These are phyloP conservation scores for Macrosiphum euphorbiae DNA, from an alignment of 2,888 invertebrate species.

Conservation along the genomic window DNA sequence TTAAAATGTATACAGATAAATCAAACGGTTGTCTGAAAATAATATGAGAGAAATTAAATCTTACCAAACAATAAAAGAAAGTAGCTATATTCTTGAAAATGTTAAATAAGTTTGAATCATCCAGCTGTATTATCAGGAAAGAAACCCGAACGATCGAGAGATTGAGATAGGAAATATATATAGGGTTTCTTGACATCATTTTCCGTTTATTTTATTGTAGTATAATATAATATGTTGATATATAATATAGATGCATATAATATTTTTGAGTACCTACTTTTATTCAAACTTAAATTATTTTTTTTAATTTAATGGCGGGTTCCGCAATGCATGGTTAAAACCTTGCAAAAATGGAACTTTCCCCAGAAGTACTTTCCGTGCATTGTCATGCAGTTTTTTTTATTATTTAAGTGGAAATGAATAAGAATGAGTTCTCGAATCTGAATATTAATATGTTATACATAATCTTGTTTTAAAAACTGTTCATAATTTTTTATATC, in stretches of 20 bases:
- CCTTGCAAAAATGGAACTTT: not conserved
- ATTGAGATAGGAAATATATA: not conserved
- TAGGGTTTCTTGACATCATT: not conserved
- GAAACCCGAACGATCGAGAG: not conserved
- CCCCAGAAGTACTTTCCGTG: not conserved
- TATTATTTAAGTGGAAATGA: constrained; percentile 41
- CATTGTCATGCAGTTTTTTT: constrained; percentile 37
- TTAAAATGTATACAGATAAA: not conserved
- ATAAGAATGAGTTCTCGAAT: constrained; percentile 40
- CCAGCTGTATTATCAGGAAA: not conserved
- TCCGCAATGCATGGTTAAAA: constrained; percentile 11
- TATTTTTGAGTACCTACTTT: not conserved
- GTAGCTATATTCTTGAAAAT: not conserved
- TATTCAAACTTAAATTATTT: constrained; percentile 8
- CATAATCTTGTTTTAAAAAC: constrained; percentile 43
- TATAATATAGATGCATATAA: not conserved
- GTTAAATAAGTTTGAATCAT: not conserved
- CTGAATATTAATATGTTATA: constrained; percentile 47
- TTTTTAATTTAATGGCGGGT: not conserved
- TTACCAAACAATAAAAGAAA: not conserved
- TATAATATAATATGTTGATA: not conserved
- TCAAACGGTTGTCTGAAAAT: too few species aligned
- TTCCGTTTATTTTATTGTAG: not conserved
- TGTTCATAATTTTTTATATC: constrained; percentile 40
- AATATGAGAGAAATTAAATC: not conserved